Evolutionary conservation across 2,888 invertebrate genomes (phyloP).

Genomic region (Netelia inedita): DNA sequence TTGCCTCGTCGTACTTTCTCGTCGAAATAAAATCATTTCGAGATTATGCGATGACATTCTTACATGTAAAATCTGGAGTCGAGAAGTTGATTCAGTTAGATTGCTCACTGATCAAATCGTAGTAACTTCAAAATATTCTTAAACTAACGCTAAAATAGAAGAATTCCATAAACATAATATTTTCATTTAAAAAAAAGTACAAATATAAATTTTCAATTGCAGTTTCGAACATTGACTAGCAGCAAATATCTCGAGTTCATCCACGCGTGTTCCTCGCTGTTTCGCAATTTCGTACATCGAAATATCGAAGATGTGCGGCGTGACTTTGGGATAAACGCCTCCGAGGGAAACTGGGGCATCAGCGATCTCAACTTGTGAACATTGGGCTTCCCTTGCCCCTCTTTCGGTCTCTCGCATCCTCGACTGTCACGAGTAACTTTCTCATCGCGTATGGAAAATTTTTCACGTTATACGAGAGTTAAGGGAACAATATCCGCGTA

Average conservation of each 20-base stretch:
- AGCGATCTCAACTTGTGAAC: constrained; percentile 69
- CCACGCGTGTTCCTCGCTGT: neutral
- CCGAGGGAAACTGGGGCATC: constrained; percentile 69
- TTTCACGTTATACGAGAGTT: constrained; percentile 45
- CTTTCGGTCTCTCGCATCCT: constrained; percentile 7
- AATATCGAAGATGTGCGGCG: constrained; percentile 46
- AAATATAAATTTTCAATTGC: constrained; percentile 23
- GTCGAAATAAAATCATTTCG: neutral
- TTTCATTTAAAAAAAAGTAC: neutral
- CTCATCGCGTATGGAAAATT: constrained; percentile 66
- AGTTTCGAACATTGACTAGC: neutral
- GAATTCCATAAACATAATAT: neutral
- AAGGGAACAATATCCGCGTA: constrained; percentile 60
- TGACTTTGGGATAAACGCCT: constrained; percentile 25
- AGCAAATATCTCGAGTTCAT: constrained; percentile 18
- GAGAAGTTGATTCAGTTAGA: neutral
- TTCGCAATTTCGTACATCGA: constrained; percentile 16
- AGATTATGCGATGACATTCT: no score
- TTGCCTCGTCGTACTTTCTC: neutral
- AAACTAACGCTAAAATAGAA: neutral
- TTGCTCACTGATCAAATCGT: neutral
- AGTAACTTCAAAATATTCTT: constrained; percentile 7
- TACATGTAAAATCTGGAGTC: no score
- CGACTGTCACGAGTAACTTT: constrained; percentile 59
- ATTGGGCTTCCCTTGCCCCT: constrained; percentile 26